phyloP scores from a whole-genome alignment of 2,888 invertebrate species.

The Cosmia trapezina region DNA sequence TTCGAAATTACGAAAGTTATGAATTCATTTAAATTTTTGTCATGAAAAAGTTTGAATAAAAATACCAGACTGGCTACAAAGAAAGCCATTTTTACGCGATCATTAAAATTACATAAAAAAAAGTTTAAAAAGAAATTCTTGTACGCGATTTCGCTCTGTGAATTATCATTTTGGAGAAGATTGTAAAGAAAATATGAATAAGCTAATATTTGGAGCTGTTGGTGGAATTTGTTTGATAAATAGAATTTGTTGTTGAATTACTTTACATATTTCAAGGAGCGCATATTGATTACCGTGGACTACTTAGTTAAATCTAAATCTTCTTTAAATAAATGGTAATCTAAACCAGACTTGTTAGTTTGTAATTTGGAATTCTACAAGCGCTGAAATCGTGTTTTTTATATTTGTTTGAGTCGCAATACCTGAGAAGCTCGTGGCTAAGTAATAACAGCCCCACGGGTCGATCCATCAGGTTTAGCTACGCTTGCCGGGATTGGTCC shows the following conservation, averaged over 20 bases:
- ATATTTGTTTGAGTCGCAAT: not conserved
- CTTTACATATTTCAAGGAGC: conserved; percentile 36
- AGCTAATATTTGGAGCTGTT: conserved; percentile 14
- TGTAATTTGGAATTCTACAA: not conserved
- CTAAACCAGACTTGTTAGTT: not conserved
- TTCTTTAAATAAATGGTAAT: conserved; percentile 27
- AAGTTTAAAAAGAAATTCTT: conserved; percentile 14
- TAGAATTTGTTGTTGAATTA: conserved; percentile 33
- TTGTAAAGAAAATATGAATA: conserved; percentile 24
- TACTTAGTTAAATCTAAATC: not conserved
- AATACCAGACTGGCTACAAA: conserved; percentile 16
- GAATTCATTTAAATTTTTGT: conserved; percentile 10
- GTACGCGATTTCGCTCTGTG: conserved; percentile 7
- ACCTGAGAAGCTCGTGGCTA: too few relatives aligned
- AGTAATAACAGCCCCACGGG: too few relatives aligned
- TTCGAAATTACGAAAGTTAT: conserved; percentile 36
- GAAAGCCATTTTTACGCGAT: conserved; percentile 33
- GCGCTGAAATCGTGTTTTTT: not conserved
- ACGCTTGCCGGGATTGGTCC: too few relatives aligned
- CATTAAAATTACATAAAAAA: conserved; percentile 40
- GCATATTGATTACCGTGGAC: conserved; percentile 1
- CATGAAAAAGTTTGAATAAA: conserved; percentile 26
- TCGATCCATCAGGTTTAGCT: too few relatives aligned
- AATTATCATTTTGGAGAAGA: conserved; percentile 22
- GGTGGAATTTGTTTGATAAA: conserved; percentile 36